Conservation (phyloP, 1,140 invertebrate genomes). For the Tetramorium parvispinum region DNA sequence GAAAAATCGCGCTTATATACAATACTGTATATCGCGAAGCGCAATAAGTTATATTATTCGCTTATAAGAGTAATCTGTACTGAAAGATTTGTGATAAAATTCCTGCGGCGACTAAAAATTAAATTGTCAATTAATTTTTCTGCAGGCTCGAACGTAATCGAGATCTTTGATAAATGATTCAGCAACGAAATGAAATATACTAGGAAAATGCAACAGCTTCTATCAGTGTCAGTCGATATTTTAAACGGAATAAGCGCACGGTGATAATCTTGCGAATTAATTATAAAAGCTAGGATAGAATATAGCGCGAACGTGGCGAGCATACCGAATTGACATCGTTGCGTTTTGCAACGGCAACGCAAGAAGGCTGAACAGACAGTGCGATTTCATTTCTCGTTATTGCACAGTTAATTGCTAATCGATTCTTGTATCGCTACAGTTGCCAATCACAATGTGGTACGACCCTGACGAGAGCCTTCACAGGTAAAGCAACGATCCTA, state of each 20-base stretch:
- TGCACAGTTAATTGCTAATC: constrained; percentile 55
- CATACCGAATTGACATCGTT: constrained; percentile 25
- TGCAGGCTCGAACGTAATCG: background rate
- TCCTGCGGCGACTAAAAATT: background rate
- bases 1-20: background rate
- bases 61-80: background rate
- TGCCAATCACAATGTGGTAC: constrained; percentile 50
- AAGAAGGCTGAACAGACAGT: constrained; percentile 32
- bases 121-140: background rate
- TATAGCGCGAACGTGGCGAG: constrained; percentile 12
- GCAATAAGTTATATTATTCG: background rate
- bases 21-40: background rate
- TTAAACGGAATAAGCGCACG: constrained; percentile 6
- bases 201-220: background rate
- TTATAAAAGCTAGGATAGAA: constrained; percentile 1
- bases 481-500: constrained; percentile 35
- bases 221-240: background rate
- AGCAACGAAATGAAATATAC: background rate
- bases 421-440: constrained; percentile 49
- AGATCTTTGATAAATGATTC: background rate
- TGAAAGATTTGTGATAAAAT: background rate
- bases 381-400: constrained; percentile 55
- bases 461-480: constrained; percentile 52
- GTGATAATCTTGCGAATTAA: constrained; percentile 26
- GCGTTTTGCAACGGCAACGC: constrained; percentile 8